Evolutionary conservation across 2,797 vertebrate genomes (phyloP).

Genomic region (Morus bassanus): DNA sequence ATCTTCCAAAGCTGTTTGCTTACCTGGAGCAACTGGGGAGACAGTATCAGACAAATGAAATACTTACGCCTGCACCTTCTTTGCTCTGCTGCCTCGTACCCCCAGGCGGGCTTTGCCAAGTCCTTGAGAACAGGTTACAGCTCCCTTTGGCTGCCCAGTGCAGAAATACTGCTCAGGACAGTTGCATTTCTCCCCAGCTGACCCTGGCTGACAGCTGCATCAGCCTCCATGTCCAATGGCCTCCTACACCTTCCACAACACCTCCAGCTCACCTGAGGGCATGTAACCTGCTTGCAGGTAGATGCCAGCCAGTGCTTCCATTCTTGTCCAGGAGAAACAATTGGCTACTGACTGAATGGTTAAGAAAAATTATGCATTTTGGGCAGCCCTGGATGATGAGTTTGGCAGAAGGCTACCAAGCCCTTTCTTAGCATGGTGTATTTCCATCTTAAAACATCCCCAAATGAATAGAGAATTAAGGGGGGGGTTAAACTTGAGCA

Average conservation of each 20-base stretch:
- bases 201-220: not conserved
- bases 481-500: not conserved
- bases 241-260: not conserved
- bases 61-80: not conserved
- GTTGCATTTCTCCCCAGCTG: not conserved
- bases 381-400: not conserved
- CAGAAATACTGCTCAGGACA: not conserved
- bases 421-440: not conserved
- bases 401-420: not conserved
- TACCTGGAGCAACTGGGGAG: not conserved
- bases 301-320: not conserved
- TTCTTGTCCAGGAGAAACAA: not conserved
- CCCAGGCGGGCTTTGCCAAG: not conserved
- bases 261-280: not conserved
- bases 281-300: not conserved
- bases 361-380: not conserved
- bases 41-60: not conserved
- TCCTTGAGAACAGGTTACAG: not conserved
- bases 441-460: not conserved
- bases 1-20: not conserved
- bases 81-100: not conserved
- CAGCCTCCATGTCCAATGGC: not conserved
- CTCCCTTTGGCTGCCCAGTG: not conserved
- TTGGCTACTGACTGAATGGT: not conserved
- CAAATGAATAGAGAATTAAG: not conserved